These are phyloP conservation scores for Lutjanus campechanus DNA, from an alignment of 2,797 vertebrate species.

Conservation along the genomic window DNA sequence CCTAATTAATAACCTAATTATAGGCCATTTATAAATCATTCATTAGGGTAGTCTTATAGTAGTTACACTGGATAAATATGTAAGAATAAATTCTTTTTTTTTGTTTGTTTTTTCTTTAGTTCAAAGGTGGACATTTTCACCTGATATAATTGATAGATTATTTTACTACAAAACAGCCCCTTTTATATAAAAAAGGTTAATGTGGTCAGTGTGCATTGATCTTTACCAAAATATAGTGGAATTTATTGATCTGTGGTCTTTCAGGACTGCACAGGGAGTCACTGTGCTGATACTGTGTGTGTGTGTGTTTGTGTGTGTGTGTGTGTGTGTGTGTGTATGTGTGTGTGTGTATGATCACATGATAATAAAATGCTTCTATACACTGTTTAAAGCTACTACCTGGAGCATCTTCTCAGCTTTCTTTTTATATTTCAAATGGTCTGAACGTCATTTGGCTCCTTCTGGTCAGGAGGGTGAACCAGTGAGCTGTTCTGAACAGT, in stretches of 20 bases:
- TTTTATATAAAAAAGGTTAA: neutral
- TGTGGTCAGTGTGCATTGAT: neutral
- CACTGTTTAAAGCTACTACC: conserved; percentile 12
- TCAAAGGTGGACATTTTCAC: neutral
- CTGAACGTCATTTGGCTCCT: conserved; percentile 12
- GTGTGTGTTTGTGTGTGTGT: too few species aligned
- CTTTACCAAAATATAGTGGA: conserved; percentile 3
- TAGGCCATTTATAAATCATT: too few species aligned
- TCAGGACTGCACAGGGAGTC: neutral
- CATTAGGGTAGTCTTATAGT: too few species aligned
- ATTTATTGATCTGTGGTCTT: neutral
- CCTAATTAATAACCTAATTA: too few species aligned
- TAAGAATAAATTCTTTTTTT: too few species aligned
- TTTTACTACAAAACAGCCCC: neutral
- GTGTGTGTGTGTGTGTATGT: too few species aligned
- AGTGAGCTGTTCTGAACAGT: conserved; percentile 51
- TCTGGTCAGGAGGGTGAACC: conserved; percentile 43
- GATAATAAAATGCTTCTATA: too few species aligned
- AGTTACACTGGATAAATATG: too few species aligned
- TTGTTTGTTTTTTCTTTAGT: too few species aligned
- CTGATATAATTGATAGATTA: neutral
- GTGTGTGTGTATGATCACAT: too few species aligned
- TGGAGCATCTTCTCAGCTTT: neutral
- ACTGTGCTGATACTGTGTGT: conserved; percentile 11
- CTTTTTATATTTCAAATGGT: conserved; percentile 11